Base-by-base conservation (phyloP, 2,113 vertebrate genomes). In the Pimephales promelas region DNA sequence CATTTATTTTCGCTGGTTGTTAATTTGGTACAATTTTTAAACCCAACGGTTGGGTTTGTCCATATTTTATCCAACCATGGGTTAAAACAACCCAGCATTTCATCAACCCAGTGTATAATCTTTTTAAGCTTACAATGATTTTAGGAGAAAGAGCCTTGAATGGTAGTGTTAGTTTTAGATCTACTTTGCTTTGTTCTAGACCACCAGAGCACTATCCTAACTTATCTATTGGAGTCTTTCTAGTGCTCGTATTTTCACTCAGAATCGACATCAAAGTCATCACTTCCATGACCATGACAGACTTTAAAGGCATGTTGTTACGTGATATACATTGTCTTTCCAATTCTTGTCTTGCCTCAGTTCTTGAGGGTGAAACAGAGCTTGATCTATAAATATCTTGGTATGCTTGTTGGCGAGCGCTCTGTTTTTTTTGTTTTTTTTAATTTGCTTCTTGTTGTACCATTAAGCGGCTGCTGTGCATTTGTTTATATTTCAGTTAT, bases 341-440 rank as follows among this genome's bases (percentile, higher is more conserved):
- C 18, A 16, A 36, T 36, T 68, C 9, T 68, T 18, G 0, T 68
- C 18, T 40, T 66, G 28, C 7, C 4, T 54, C 6, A 20, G 49
- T 52, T 31, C 13, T 16, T 64, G 0, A n/a, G 20, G 34, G 20
- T 70, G 20, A 34, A 22, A 68, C 1, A 0, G 13, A 62, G 26
- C 26, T 14, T 61, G 24, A 26, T 26, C 4, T 61, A 10, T 26
- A 61, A 26, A 26, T 61, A 26, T 26, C 59, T 26, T 61, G 24
- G 24, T 4, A 4, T 2, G 4, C 57, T 61, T 24, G 4, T 13
- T 13, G 13, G 31, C 0, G 13, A 28, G 26, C 5, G 24, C 6
- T 0, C 5, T 0, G 2, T 31, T 6, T 0, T 2, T 28, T 28
- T 28, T 1, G 1, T 22, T 31, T 34, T 64, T 64, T n/a, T n/a